Percentiles rank a stretch among this genome's conserved stretches.
Conservation (phyloP, 2,888 invertebrate species). For the Drosophila bunnanda region DNA sequence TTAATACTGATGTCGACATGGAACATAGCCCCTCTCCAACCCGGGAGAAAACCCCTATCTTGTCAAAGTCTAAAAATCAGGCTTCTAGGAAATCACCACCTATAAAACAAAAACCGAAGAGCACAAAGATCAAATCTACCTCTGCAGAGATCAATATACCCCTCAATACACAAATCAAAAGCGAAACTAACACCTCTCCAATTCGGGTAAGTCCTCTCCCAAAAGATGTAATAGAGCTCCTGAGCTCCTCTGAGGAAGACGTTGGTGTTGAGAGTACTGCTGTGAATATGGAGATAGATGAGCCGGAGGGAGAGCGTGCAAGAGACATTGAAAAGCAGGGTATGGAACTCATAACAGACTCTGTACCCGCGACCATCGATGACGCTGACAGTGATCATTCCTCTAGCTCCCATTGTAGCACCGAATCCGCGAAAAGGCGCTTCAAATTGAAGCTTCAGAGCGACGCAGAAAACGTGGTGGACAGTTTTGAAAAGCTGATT, state of each 20-base stretch:
- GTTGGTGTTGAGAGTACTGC: background rate
- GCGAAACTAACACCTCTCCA: slow-evolving; percentile 14
- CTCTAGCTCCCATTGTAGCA: slow-evolving; percentile 53
- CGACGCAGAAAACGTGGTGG: slow-evolving; percentile 78
- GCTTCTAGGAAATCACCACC: background rate
- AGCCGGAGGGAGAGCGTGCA: background rate
- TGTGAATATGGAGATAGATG: slow-evolving; percentile 11
- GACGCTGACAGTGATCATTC: slow-evolving; percentile 39
- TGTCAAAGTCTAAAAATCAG: background rate
- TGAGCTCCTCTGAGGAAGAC: slow-evolving; percentile 64
- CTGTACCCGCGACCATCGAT: slow-evolving; percentile 32
- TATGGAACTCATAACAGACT: slow-evolving; percentile 49
- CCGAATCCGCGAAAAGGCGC: slow-evolving; percentile 52
- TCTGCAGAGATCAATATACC: background rate
- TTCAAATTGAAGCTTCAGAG: slow-evolving; percentile 59
- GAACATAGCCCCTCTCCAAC: slow-evolving; percentile 4
- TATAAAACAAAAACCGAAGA: background rate
- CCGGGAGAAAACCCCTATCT: slow-evolving; percentile 20
- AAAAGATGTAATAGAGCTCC: slow-evolving; percentile 34
- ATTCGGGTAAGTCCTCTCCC: background rate
- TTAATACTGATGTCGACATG: background rate
- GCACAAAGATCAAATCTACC: background rate
- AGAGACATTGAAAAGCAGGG: background rate
- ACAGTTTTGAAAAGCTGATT: slow-evolving; percentile 81
- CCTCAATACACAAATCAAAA: slow-evolving; percentile 3